Percentiles rank a stretch among this genome's conserved stretches.
These are phyloP conservation scores for Leptinotarsa juncta DNA, from an alignment of 2,888 invertebrate genomes.

Conservation along the genomic window DNA sequence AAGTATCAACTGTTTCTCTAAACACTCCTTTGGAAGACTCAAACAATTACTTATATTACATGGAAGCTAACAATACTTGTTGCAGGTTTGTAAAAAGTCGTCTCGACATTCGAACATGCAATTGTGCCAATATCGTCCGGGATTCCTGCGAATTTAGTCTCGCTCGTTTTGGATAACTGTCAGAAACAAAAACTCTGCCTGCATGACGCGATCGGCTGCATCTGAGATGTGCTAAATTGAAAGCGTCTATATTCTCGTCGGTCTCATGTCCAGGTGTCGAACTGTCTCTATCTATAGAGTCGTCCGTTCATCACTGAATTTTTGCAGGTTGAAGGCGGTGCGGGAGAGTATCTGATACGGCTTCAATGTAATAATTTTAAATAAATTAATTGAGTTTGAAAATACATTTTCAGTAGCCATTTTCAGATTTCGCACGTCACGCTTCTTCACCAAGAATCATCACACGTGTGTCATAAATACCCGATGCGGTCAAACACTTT, in stretches of 20 bases:
- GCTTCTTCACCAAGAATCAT: no score
- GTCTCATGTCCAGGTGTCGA: slow-evolving; percentile 26
- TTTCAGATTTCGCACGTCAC: no score
- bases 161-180: slow-evolving; percentile 45
- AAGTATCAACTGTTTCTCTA: no score
- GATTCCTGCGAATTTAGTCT: slow-evolving; percentile 31
- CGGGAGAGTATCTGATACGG: neutral
- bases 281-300: slow-evolving; percentile 23
- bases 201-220: slow-evolving; percentile 46
- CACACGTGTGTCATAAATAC: no score
- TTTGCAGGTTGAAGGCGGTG: neutral
- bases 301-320: neutral
- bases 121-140: slow-evolving; percentile 14
- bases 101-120: slow-evolving; percentile 10
- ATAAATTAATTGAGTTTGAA: neutral
- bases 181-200: slow-evolving; percentile 45
- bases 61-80: no score
- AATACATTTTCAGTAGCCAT: neutral
- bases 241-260: slow-evolving; percentile 26
- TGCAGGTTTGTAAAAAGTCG: neutral
- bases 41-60: no score
- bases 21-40: no score
- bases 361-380: neutral
- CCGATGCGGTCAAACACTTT: no score
- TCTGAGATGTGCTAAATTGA: slow-evolving; percentile 52